phyloP scores from a whole-genome alignment of 2,797 vertebrate species.

The Spinibarbus caldwelli region DNA sequence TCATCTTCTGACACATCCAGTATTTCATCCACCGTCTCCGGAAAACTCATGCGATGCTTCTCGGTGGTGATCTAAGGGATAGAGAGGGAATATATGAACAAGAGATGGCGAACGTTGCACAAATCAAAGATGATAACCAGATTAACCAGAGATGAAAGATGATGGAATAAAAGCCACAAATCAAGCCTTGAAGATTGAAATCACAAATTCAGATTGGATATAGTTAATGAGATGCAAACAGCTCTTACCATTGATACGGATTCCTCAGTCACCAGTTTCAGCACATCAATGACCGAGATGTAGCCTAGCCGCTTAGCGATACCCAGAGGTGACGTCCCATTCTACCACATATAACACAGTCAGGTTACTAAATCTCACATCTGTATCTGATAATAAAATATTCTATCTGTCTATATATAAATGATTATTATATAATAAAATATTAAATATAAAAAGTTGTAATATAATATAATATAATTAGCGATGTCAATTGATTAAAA shows the following conservation, averaged over 20 bases:
- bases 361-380: not conserved
- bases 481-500: too few species aligned
- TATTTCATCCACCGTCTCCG: conserved; percentile 96
- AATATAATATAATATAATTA: not conserved
- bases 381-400: conserved; percentile 19
- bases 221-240: conserved; percentile 1
- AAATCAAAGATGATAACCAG: not conserved
- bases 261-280: conserved; percentile 95
- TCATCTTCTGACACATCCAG: conserved; percentile 98
- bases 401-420: not conserved
- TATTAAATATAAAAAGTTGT: not conserved
- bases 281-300: conserved; percentile 96
- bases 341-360: conserved; percentile 67
- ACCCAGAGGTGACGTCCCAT: conserved; percentile 93
- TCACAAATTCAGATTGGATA: conserved; percentile 21
- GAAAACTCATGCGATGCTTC: conserved; percentile 98
- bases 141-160: conserved; percentile 1
- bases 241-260: conserved; percentile 82
- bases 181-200: conserved; percentile 29
- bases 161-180: not conserved
- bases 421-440: not conserved
- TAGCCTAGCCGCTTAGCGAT: conserved; percentile 95
- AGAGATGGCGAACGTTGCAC: not conserved
- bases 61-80: conserved; percentile 80
- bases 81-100: conserved; percentile 1